Evolutionary conservation across 2,888 invertebrate genomes (phyloP), one percentile per base, ranked within the genome.

Genomic region (Drosophila nr. fundita): DNA sequence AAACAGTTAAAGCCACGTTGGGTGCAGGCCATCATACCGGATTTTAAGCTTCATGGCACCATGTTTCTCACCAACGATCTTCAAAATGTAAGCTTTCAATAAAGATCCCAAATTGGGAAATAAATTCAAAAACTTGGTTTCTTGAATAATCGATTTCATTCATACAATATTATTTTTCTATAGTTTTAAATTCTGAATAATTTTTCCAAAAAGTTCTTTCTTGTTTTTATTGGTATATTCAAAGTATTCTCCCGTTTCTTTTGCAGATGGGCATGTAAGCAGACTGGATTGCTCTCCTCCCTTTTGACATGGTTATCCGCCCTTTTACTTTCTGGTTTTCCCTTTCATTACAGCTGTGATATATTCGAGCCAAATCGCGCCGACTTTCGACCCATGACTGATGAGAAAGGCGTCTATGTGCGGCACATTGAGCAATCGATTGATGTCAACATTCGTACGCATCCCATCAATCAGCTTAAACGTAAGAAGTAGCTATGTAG

Each of bases 351-450:
- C 93, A 97, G 97, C 92, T 97, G 95, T 77, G 95, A 96, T 89
- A 96, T 97, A 53, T 97, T 97, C 91, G 97, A 97, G 92, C 97
- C 97, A 3, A 94, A 96, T 68, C 95, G 95, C 73, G 96, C 96
- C 4, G 96, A 97, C 93, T 96, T 97, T 90, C 94, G 95, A 24
- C 95, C 95, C 67, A 97, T 97, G 97, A 97, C 97, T 36, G 94
- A 94, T 27, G 96, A 96, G 89, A 93, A 94, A n/a, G 95, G 96
- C 45, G 95, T 97, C 68, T 97, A 96, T 90, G 97, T 97, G 40
- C 95, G 96, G 65, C 97, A 97, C 92, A 95, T 97, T 83, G 97
- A 97, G 92, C 97, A 97, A 93, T 96, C 96, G 24, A 96, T 97
- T 73, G 96, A 96, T 61, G 96, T 97, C 21, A 96, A 96, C 88